These are phyloP conservation scores for Steinernema hermaphroditum DNA, from an alignment of 2,888 invertebrate species.

Conservation along the genomic window DNA sequence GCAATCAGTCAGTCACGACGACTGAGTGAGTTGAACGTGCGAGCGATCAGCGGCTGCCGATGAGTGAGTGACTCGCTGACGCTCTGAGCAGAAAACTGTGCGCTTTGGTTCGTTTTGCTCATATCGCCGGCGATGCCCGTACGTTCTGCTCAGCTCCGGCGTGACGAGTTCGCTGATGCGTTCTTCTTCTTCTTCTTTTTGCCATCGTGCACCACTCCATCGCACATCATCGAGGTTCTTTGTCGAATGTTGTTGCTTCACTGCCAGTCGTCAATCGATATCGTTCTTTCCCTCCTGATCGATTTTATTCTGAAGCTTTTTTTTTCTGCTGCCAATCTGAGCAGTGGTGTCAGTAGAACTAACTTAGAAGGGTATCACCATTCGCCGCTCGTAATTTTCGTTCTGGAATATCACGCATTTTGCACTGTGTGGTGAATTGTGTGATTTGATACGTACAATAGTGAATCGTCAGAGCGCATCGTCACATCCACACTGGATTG, in stretches of 20 bases:
- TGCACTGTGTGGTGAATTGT: neutral
- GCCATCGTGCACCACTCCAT: neutral
- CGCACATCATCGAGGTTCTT: conserved; percentile 19
- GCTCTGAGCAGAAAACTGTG: neutral
- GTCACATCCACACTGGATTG: neutral
- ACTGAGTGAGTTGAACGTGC: neutral
- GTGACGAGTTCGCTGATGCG: conserved; percentile 17
- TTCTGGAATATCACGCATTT: neutral
- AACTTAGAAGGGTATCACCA: neutral
- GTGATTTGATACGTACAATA: neutral
- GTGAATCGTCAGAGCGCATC: neutral
- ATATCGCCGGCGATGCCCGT: neutral
- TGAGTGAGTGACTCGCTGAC: neutral
- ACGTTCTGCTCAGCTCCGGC: neutral
- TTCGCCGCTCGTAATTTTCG: neutral
- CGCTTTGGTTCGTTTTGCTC: neutral
- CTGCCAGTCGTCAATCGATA: conserved; percentile 23
- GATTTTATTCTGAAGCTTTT: conserved; percentile 1
- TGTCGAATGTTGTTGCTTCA: neutral
- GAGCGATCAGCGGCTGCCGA: neutral
- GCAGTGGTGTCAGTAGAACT: neutral
- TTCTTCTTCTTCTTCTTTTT: neutral
- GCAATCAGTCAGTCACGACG: conserved; percentile 3
- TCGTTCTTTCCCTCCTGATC: conserved; percentile 18
- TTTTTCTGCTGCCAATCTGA: conserved; percentile 7